Percentiles rank a stretch among this genome's conserved stretches.
Conservation (phyloP, 2,888 invertebrate genomes). For the Thysanoteuthis rhombus region DNA sequence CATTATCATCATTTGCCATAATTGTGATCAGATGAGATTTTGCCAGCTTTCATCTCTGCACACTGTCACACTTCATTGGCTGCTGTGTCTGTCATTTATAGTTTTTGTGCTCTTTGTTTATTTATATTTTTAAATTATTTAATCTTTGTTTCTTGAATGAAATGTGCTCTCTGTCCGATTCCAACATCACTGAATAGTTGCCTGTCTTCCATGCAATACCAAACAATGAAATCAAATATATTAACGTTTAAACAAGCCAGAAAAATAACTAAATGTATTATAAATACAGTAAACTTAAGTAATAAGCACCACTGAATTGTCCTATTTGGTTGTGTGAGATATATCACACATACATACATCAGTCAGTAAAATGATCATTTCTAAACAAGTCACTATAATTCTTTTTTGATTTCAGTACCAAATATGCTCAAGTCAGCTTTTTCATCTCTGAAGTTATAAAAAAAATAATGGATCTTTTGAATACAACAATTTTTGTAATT, state of each 20-base stretch:
- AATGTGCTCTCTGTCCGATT: not conserved
- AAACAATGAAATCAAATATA: not conserved
- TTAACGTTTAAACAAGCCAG: not conserved
- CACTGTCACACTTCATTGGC: not conserved
- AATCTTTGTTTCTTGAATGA: not conserved
- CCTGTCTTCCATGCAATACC: not conserved
- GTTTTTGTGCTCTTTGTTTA: conserved; percentile 12
- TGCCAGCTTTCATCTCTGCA: not conserved
- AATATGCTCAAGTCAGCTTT: too few relatives aligned
- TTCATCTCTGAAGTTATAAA: too few relatives aligned
- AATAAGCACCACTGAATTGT: not conserved
- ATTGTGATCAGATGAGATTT: not conserved
- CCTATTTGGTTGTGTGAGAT: not conserved
- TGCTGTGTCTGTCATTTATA: not conserved
- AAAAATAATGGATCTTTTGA: too few relatives aligned
- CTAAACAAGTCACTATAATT: too few relatives aligned
- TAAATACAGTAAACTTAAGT: not conserved
- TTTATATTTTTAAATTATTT: not conserved
- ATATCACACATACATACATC: not conserved
- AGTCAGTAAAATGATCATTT: not conserved
- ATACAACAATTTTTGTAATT: too few relatives aligned
- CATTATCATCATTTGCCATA: not conserved
- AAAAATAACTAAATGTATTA: not conserved
- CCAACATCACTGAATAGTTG: not conserved
- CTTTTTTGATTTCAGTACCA: too few relatives aligned